Percentiles rank a stretch among this genome's conserved stretches.
phyloP scores from a whole-genome alignment of 2,113 vertebrate genomes.

The Lepidiolamprologus cunningtoni region DNA sequence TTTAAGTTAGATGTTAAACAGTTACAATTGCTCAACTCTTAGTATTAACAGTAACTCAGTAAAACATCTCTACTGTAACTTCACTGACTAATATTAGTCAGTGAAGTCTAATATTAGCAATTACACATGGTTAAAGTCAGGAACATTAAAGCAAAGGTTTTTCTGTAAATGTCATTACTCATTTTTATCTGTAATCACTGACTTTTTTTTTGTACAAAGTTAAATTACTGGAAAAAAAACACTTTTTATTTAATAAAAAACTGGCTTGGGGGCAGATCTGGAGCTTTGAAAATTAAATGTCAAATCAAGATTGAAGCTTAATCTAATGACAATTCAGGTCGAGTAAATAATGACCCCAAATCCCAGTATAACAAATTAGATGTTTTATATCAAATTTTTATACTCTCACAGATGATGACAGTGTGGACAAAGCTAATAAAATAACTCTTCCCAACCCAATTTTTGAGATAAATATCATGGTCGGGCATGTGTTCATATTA shows the following conservation, averaged over 20 bases:
- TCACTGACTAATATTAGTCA: background rate
- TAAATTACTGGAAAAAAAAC: accelerated
- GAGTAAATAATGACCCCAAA: background rate
- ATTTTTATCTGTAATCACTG: background rate
- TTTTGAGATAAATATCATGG: background rate
- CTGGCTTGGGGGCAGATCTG: background rate
- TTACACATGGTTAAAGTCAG: background rate
- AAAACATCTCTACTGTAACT: background rate
- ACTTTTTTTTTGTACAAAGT: background rate
- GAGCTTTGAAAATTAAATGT: background rate
- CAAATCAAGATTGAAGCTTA: background rate
- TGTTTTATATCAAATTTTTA: background rate
- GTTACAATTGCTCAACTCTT: background rate
- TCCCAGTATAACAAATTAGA: background rate
- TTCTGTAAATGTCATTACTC: background rate
- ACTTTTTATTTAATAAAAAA: background rate
- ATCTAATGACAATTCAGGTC: background rate
- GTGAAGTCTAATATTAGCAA: background rate
- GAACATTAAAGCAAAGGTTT: background rate
- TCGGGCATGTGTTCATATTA: background rate
- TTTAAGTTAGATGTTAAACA: background rate
- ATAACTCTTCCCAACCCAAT: background rate
- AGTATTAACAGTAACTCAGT: background rate
- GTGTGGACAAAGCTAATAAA: background rate
- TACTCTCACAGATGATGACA: background rate